Evolutionary conservation across 2,888 invertebrate genomes (phyloP).

Genomic region (Meghimatium bilineatum): DNA sequence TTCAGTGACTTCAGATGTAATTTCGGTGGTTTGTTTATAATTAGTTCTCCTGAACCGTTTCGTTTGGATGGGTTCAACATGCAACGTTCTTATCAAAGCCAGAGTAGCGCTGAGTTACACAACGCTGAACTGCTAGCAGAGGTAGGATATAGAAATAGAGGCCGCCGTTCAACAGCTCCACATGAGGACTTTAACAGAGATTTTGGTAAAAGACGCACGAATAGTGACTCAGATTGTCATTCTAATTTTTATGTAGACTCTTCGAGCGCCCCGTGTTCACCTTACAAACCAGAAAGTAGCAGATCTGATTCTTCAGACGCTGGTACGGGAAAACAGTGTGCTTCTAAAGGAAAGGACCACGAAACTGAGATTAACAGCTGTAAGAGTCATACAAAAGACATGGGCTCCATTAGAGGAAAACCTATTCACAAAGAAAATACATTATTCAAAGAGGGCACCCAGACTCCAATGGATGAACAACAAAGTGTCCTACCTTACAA

Average conservation of each 20-base stretch:
- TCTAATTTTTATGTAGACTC: neutral
- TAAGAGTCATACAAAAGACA: neutral
- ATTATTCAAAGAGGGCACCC: neutral
- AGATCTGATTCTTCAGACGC: conserved; percentile 11
- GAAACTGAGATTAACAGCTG: neutral
- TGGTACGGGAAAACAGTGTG: neutral
- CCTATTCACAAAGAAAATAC: neutral
- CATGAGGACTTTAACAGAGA: conserved; percentile 21
- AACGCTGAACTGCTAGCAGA: neutral
- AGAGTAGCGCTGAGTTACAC: conserved; percentile 18
- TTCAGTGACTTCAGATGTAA: conserved; percentile 62
- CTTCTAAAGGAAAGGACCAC: conserved; percentile 10
- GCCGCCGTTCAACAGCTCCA: conserved; percentile 35
- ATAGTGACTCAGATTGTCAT: conserved; percentile 34
- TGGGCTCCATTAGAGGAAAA: neutral
- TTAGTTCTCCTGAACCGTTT: conserved; percentile 68
- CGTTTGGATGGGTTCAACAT: conserved; percentile 61
- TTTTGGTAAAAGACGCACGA: neutral
- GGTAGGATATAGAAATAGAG: conserved; percentile 6
- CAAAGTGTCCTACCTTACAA: conserved; percentile 22
- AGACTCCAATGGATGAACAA: conserved; percentile 2
- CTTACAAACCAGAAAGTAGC: neutral
- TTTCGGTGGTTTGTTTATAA: conserved; percentile 71
- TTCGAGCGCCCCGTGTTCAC: conserved; percentile 41
- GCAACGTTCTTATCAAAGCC: conserved; percentile 57